phyloP scores from a whole-genome alignment of 1,140 invertebrate species.

The Archivesica marissinica region DNA sequence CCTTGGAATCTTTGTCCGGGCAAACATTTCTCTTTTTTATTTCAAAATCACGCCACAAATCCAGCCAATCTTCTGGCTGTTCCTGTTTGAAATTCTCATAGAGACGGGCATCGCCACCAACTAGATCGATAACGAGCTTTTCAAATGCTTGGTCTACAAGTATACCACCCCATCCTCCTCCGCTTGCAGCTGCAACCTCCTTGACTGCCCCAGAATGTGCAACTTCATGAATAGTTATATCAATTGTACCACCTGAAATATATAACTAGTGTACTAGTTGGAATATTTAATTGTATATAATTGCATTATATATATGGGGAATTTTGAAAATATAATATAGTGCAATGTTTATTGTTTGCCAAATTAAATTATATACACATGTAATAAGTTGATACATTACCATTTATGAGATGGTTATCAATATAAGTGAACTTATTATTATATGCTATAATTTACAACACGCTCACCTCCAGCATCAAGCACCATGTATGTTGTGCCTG shows the following conservation, averaged over 20 bases:
- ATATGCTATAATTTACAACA: too few species aligned
- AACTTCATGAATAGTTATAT: conserved; percentile 40
- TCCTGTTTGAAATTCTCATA: background rate
- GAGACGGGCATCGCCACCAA: background rate
- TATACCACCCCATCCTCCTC: conserved; percentile 46
- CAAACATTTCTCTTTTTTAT: background rate
- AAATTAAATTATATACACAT: too few species aligned
- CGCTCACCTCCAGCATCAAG: conserved; percentile 24
- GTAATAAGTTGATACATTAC: too few species aligned
- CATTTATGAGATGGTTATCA: too few species aligned
- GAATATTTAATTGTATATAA: too few species aligned
- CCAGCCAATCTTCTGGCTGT: background rate
- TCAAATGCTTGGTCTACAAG: conserved; percentile 27
- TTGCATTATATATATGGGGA: too few species aligned
- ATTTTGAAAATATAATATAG: too few species aligned
- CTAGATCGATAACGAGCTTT: background rate
- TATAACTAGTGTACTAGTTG: too few species aligned
- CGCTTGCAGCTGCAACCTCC: conserved; percentile 25
- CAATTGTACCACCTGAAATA: conserved; percentile 43
- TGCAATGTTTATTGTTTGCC: too few species aligned
- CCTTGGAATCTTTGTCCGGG: background rate
- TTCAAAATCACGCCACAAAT: conserved; percentile 19
- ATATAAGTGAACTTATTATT: too few species aligned
- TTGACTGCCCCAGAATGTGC: background rate
- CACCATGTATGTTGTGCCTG: background rate